These are phyloP conservation scores for Uria lomvia DNA, from an alignment of 2,113 vertebrate genomes.

Conservation along the genomic window DNA sequence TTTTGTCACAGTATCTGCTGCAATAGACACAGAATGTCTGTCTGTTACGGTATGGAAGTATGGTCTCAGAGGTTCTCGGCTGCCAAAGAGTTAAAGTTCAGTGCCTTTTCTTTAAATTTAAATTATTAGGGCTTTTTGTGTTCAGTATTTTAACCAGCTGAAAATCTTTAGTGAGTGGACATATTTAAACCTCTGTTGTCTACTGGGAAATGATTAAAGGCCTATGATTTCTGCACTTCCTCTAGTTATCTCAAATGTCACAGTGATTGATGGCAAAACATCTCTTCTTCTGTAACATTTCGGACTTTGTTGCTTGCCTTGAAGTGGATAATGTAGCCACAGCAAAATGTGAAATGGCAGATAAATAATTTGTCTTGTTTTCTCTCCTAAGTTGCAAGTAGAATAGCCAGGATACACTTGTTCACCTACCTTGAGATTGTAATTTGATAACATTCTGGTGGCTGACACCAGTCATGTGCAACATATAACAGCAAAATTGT, in stretches of 20 bases:
- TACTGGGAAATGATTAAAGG: conserved; percentile 43
- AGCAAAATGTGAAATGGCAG: conserved; percentile 42
- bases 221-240: conserved; percentile 1
- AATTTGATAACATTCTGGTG: not conserved
- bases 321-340: conserved; percentile 22
- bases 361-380: conserved; percentile 49
- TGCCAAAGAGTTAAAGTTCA: not conserved
- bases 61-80: not conserved
- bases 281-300: conserved; percentile 27
- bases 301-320: not conserved
- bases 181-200: not conserved
- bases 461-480: not conserved
- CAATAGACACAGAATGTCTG: not conserved
- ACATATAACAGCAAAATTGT: not conserved
- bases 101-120: not conserved
- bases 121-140: not conserved
- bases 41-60: not conserved
- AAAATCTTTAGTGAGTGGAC: not conserved
- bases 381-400: not conserved
- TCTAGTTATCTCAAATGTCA: conserved; percentile 50
- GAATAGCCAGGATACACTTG: not conserved
- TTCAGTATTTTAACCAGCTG: not conserved
- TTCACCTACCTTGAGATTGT: not conserved
- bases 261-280: conserved; percentile 49
- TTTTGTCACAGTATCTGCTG: not conserved